Conservation (phyloP, 92 coral and sea anemone species). For the Phenganax marumi region DNA sequence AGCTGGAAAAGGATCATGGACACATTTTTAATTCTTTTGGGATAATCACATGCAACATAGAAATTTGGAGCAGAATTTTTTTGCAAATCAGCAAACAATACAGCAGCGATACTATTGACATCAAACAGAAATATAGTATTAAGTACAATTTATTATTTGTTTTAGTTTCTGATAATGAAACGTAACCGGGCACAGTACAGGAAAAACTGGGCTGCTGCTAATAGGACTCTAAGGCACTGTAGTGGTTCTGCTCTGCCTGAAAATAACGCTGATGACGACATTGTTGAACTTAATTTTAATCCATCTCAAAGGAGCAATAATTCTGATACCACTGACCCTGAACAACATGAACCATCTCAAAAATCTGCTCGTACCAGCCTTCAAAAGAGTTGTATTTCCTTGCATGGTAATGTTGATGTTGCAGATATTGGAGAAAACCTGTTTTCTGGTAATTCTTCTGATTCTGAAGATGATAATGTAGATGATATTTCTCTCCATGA, state of each 20-base stretch:
- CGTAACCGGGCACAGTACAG: background rate
- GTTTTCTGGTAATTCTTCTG: background rate
- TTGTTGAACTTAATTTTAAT: background rate
- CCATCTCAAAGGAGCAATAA: background rate
- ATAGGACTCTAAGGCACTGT: background rate
- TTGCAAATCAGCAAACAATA: no score
- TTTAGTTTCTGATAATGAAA: background rate
- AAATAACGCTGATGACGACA: background rate
- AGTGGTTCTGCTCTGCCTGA: background rate
- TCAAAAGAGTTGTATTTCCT: background rate
- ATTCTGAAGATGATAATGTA: background rate
- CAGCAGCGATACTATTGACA: no score
- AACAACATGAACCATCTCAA: background rate
- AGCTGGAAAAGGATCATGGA: no score
- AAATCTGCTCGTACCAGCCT: background rate
- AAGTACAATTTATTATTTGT: background rate
- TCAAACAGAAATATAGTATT: background rate
- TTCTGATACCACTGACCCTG: background rate
- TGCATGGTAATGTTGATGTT: background rate
- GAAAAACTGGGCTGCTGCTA: slow-evolving; percentile 7
- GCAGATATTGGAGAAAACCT: background rate
- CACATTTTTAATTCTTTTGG: no score
- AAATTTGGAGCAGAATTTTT: no score
- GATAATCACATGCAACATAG: no score
- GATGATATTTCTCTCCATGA: background rate